Evolutionary conservation across 2,113 vertebrate genomes (phyloP).

Genomic region (Chamaea fasciata): DNA sequence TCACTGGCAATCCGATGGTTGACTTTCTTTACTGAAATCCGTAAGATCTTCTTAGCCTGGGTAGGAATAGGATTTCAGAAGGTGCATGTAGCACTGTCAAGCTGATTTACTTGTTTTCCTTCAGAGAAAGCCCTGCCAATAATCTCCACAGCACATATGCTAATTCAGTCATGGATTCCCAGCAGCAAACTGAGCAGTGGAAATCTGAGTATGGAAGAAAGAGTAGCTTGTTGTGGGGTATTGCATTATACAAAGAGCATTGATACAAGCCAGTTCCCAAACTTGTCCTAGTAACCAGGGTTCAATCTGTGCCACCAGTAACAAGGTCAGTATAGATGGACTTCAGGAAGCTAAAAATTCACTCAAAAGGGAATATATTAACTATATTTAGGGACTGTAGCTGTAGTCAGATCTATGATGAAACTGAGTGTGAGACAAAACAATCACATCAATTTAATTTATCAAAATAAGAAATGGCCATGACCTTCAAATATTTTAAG

Average conservation of each 20-base stretch:
- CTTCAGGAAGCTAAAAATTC: not conserved
- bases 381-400: not conserved
- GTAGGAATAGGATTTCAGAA: not conserved
- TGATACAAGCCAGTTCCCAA: not conserved
- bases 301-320: not conserved
- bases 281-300: not conserved
- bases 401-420: not conserved
- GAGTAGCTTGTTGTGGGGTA: not conserved
- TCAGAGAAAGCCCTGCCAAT: not conserved
- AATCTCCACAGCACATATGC: rapidly evolving
- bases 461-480: not conserved
- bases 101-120: not conserved
- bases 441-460: not conserved
- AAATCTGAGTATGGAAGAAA: not conserved
- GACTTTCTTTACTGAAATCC: not conserved
- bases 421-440: not conserved
- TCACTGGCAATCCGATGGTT: not conserved
- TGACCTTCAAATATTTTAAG: not conserved
- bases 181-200: not conserved
- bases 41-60: not conserved
- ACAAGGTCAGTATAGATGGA: not conserved
- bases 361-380: not conserved
- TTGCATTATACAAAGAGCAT: not conserved
- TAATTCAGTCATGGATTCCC: not conserved
- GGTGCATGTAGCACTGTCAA: not conserved